A percentile compares a stretch with the other conserved stretches of the same genome.
Evolutionary conservation across 2,888 invertebrate species (phyloP).

Genomic region (Apoda limacodes): DNA sequence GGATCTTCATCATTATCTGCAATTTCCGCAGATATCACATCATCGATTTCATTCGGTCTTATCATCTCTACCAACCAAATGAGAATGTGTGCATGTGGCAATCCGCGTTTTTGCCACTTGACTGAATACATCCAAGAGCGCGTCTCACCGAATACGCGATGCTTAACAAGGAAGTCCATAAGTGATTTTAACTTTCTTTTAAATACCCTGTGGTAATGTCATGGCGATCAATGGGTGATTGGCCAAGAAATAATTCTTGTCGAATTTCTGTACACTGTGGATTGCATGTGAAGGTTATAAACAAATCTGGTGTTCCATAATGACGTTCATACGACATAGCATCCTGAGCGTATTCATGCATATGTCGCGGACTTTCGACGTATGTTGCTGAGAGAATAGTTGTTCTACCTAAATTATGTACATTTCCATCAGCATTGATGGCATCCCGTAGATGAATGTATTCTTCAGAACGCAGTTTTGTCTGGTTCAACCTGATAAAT

Average conservation of each 20-base stretch:
- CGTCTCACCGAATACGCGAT: slow-evolving; percentile 11
- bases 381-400: slow-evolving; percentile 28
- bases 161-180: slow-evolving; percentile 19
- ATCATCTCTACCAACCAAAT: slow-evolving; percentile 19
- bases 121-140: no score
- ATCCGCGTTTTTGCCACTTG: slow-evolving; percentile 20
- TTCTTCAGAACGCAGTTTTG: slow-evolving; percentile 21
- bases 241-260: slow-evolving; percentile 14
- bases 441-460: slow-evolving; percentile 23
- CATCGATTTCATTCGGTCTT: slow-evolving; percentile 19
- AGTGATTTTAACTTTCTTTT: slow-evolving; percentile 19
- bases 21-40: slow-evolving; percentile 18
- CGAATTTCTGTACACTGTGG: slow-evolving; percentile 25
- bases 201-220: slow-evolving; percentile 24
- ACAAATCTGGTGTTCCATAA: slow-evolving; percentile 26
- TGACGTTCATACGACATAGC: slow-evolving; percentile 28
- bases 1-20: slow-evolving; percentile 15
- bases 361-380: slow-evolving; percentile 21
- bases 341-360: slow-evolving; percentile 25
- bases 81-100: slow-evolving; percentile 19
- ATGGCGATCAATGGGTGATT: slow-evolving; percentile 24
- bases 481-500: slow-evolving; percentile 20
- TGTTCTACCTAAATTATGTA: slow-evolving; percentile 22
- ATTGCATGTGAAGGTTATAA: slow-evolving; percentile 23
- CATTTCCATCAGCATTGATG: slow-evolving; percentile 22